phyloP scores from a whole-genome alignment of 1,140 invertebrate species.

The Lucilia sericata region DNA sequence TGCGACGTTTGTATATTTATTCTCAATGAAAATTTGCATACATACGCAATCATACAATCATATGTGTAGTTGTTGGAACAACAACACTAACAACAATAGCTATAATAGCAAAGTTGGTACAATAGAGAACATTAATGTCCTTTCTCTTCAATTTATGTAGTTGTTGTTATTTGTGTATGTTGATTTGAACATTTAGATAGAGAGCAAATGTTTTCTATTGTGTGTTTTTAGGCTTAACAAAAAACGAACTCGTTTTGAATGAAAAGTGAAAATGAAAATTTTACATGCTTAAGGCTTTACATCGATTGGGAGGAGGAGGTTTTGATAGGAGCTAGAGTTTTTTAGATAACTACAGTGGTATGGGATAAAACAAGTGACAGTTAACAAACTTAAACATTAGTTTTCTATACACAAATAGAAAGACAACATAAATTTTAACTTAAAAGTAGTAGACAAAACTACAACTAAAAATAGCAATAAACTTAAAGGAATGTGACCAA shows the following conservation, averaged over 20 bases:
- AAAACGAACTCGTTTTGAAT: conserved; percentile 6
- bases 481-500: too few species aligned
- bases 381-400: too few species aligned
- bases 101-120: neutral
- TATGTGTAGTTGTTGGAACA: neutral
- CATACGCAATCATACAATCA: neutral
- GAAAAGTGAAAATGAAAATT: conserved; percentile 18
- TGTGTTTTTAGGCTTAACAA: conserved; percentile 2
- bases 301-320: neutral
- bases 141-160: neutral
- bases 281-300: too few species aligned
- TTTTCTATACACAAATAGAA: too few species aligned
- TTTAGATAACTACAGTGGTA: neutral
- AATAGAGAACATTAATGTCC: conserved; percentile 4
- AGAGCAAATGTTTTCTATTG: neutral
- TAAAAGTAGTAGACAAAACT: too few species aligned
- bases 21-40: conserved; percentile 20
- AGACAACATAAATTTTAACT: too few species aligned
- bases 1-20: neutral
- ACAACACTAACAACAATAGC: neutral
- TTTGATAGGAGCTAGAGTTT: too few species aligned
- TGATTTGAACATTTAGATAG: conserved; percentile 21
- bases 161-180: neutral
- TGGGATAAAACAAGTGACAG: too few species aligned
- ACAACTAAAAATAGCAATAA: too few species aligned